A percentile compares a stretch with the other conserved stretches of the same genome.
phyloP scores from a whole-genome alignment of 2,888 invertebrate species.

The Caenorhabditis wallacei region DNA sequence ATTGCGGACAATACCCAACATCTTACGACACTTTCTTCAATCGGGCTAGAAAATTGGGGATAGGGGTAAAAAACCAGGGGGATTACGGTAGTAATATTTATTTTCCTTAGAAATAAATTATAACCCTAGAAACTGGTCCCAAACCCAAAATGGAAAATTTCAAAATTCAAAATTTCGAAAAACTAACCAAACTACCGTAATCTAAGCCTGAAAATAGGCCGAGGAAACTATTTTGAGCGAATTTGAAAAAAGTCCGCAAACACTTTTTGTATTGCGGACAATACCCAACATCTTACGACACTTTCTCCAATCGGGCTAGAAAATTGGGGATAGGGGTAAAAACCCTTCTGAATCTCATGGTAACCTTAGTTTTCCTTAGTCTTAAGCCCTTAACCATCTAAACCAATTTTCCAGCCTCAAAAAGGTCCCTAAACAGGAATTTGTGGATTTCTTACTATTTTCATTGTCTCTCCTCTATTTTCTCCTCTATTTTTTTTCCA shows the following conservation, averaged over 20 bases:
- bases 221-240: too few relatives aligned
- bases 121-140: too few relatives aligned
- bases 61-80: too few relatives aligned
- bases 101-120: not conserved
- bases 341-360: not conserved
- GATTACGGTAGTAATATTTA: too few relatives aligned
- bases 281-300: slow-evolving; percentile 4
- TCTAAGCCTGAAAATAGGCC: too few relatives aligned
- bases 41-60: not conserved
- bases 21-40: not conserved
- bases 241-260: too few relatives aligned
- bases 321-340: not conserved
- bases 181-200: not conserved
- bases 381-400: too few relatives aligned
- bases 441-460: not conserved
- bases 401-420: too few relatives aligned
- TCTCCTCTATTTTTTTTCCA: not conserved
- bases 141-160: not conserved
- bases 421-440: too few relatives aligned
- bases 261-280: too few relatives aligned
- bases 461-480: not conserved
- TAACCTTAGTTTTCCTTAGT: not conserved
- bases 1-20: not conserved
- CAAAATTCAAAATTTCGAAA: not conserved
- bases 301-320: not conserved